phyloP scores from a whole-genome alignment of 2,113 vertebrate genomes.

The Podarcis cretensis region DNA sequence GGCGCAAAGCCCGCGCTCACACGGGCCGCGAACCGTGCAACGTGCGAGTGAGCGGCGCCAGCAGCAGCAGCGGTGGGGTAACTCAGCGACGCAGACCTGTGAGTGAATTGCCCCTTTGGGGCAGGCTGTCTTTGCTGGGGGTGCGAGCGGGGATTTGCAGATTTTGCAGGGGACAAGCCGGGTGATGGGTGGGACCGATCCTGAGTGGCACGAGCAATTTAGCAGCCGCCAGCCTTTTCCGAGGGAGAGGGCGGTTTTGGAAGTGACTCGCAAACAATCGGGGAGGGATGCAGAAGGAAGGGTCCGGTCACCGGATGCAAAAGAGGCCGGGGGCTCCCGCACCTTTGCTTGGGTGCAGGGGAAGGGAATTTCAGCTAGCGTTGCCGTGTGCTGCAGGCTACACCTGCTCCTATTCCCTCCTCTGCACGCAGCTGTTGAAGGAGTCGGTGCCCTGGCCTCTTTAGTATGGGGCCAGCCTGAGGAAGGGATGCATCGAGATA shows the following conservation, averaged over 20 bases:
- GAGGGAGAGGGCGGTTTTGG: background rate
- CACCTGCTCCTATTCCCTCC: too few relatives aligned
- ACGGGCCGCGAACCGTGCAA: background rate
- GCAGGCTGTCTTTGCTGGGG: background rate
- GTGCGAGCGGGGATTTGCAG: background rate
- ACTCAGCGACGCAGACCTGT: background rate
- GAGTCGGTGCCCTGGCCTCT: background rate
- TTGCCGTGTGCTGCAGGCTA: too few relatives aligned
- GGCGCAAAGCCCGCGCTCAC: background rate
- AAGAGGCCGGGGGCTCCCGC: background rate
- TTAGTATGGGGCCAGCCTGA: background rate
- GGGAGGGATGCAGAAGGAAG: background rate
- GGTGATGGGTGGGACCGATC: background rate
- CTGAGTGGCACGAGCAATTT: background rate
- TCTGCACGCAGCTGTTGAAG: background rate
- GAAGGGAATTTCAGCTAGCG: too few relatives aligned
- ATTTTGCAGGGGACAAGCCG: background rate
- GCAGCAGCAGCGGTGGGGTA: background rate
- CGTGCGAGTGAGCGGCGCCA: background rate
- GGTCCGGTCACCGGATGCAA: background rate
- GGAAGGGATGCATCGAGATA: background rate
- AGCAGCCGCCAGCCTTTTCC: background rate
- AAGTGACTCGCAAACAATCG: too few relatives aligned
- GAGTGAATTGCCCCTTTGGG: background rate
- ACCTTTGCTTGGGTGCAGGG: background rate